Evolutionary conservation across 2,797 vertebrate genomes (phyloP), one percentile per base, ranked within the genome.

Genomic region (Neosilurus hyrtlii): DNA sequence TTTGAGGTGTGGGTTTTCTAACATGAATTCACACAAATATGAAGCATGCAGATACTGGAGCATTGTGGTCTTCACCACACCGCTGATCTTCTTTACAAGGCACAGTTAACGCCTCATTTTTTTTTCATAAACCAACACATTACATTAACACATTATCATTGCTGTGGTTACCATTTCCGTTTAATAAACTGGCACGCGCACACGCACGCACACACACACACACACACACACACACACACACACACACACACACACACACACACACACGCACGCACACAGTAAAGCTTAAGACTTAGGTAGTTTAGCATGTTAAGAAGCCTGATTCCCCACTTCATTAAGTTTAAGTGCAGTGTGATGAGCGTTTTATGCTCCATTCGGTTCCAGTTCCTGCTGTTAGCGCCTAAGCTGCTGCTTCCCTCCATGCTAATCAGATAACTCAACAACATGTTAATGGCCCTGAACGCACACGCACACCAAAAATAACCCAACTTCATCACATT

Each of bases 361-460:
- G n/a, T 12, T 73, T 81, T 61, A 62, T 73, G 66, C 79, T 80
- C 51, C 63, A 30, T 67, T 26, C 70, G 54, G 79, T 80, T 70
- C 65, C 51, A 68, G 49, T 56, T 80, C 65, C 65, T 80, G 78
- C 26, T 16, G 6, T 80, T 68, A 54, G 51, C 8, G 0, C 63
- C 51, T 9, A 12, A 56, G 24, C 49, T 56, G 20, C 24, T 68
- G 26, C 18, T 68, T 20, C 16, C 59, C 52, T 49, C 66, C 35
- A 80, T 80, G 66, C 35, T 80, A 70, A 80, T 80, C 9, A 70
- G 5, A 57, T 8, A 10, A 57, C 20, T 9, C 4, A 66, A 14
- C 4, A 35, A 24, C 79, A 59, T 26, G 49, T 22, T 51, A 51
- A 67, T 68, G 26, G 68, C 24, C 26, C 18, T 67, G n/a, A 66